A percentile compares a stretch with the other conserved stretches of the same genome.
phyloP scores from a whole-genome alignment of 2,888 invertebrate genomes.

The Diplolepis rosae region DNA sequence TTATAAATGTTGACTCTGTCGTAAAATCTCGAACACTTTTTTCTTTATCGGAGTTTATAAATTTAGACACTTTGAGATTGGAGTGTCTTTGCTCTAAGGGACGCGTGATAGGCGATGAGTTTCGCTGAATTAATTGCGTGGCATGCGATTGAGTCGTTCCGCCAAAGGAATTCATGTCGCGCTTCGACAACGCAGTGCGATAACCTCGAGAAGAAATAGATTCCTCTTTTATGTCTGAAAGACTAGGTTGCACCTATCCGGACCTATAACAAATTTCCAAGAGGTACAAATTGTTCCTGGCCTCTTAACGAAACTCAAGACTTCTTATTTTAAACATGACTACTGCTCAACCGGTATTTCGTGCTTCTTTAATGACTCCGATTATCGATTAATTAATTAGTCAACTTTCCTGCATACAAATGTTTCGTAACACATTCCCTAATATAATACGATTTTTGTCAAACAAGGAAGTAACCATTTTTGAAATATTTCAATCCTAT shows the following conservation, averaged over 20 bases:
- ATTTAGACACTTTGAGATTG: slow-evolving; percentile 14
- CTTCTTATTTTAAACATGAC: neutral
- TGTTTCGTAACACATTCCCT: neutral
- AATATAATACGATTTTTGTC: neutral
- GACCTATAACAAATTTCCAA: neutral
- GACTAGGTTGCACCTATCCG: slow-evolving; percentile 14
- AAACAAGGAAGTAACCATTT: no score
- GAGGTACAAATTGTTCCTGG: neutral
- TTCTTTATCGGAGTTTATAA: neutral
- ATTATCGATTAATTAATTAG: slow-evolving; percentile 24
- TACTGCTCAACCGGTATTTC: slow-evolving; percentile 8
- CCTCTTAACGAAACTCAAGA: neutral
- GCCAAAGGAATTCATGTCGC: slow-evolving; percentile 48
- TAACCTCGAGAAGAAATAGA: slow-evolving; percentile 29
- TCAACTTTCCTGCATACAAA: neutral
- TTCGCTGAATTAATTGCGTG: slow-evolving; percentile 57
- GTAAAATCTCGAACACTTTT: no score
- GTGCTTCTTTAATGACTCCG: neutral
- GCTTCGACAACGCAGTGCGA: slow-evolving; percentile 32
- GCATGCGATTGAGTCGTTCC: slow-evolving; percentile 56
- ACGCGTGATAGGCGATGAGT: slow-evolving; percentile 50
- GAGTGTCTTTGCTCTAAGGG: slow-evolving; percentile 30
- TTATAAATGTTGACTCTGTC: neutral
- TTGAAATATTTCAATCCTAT: neutral
- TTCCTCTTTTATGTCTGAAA: slow-evolving; percentile 26